Evolutionary conservation across 2,888 invertebrate genomes (phyloP).

Genomic region (Leuctra nigra): DNA sequence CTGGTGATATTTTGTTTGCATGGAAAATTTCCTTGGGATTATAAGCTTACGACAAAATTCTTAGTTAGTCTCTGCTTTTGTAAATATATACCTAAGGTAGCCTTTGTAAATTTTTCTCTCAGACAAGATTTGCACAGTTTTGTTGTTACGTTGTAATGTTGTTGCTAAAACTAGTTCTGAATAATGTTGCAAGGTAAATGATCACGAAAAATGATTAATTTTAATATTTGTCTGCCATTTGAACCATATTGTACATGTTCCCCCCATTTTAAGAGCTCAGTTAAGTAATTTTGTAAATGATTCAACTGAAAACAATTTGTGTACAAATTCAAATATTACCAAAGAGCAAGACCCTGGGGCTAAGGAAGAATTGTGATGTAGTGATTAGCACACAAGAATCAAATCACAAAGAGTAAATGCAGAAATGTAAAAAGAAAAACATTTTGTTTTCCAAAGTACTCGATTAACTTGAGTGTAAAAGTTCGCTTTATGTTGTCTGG

Average conservation of each 20-base stretch:
- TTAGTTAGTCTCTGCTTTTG: background rate
- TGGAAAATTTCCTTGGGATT: background rate
- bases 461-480: no score
- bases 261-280: no score
- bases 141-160: conserved; percentile 18
- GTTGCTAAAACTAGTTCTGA: conserved; percentile 7
- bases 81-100: conserved; percentile 1
- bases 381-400: background rate
- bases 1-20: conserved; percentile 11
- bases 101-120: conserved; percentile 9
- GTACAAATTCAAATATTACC: conserved; percentile 18
- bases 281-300: conserved; percentile 12
- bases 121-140: conserved; percentile 11
- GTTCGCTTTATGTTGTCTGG: no score
- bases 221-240: conserved; percentile 1
- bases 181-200: conserved; percentile 9
- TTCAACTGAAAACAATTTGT: conserved; percentile 13
- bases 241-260: background rate
- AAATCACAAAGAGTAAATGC: background rate
- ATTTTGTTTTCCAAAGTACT: no score
- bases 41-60: no score
- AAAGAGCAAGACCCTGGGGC: conserved; percentile 15
- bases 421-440: background rate
- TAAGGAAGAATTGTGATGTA: conserved; percentile 15
- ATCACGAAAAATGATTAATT: conserved; percentile 5